A percentile compares a stretch with the other conserved stretches of the same genome.
Evolutionary conservation across 2,113 vertebrate species (phyloP).

Genomic region (Mixornis gularis): DNA sequence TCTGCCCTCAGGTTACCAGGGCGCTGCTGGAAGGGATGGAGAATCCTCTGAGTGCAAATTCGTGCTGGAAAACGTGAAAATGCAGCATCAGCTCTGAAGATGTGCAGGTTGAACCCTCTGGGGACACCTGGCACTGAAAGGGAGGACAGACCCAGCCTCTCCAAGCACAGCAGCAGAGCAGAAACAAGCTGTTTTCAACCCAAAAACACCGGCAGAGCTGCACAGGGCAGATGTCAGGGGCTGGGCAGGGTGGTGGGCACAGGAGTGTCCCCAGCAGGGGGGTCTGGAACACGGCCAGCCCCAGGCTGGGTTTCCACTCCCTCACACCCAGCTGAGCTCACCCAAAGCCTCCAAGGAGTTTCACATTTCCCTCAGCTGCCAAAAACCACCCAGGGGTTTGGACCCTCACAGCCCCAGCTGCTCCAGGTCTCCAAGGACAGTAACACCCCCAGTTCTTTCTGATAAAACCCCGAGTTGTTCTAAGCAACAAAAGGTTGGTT

Average conservation of each 20-base stretch:
- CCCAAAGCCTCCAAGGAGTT: neutral
- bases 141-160: neutral
- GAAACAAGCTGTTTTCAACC: fast-evolving
- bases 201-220: fast-evolving
- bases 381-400: fast-evolving
- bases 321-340: neutral
- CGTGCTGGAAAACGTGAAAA: neutral
- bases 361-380: fast-evolving
- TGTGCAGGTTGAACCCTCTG: fast-evolving
- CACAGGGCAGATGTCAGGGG: fast-evolving
- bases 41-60: neutral
- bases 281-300: neutral
- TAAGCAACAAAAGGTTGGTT: fast-evolving
- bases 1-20: neutral
- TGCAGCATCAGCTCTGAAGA: neutral
- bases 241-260: fast-evolving
- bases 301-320: neutral
- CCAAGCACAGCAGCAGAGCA: neutral
- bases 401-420: neutral
- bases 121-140: neutral
- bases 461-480: neutral
- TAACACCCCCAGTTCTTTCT: neutral
- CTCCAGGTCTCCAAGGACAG: fast-evolving
- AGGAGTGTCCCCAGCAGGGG: neutral
- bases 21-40: fast-evolving